Conservation (phyloP, 2,888 invertebrate genomes). For the Tetropium fuscum region DNA sequence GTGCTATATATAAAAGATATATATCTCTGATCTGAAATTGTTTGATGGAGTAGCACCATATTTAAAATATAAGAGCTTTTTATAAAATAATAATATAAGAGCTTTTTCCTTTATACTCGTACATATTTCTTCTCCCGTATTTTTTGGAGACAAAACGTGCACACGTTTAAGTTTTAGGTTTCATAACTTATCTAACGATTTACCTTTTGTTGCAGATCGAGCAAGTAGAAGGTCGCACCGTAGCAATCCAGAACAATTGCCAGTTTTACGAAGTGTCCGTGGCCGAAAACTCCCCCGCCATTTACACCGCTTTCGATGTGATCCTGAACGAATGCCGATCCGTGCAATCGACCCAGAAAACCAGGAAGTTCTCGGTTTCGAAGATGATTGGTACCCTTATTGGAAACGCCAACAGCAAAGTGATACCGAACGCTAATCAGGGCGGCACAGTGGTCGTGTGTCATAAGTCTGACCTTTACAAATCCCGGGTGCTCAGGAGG, state of each 20-base stretch:
- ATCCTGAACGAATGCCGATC: slow-evolving; percentile 75
- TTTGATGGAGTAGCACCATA: too few species aligned
- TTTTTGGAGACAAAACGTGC: too few species aligned
- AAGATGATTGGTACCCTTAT: slow-evolving; percentile 84
- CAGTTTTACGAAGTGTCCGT: slow-evolving; percentile 87
- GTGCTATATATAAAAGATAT: too few species aligned
- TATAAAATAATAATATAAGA: too few species aligned
- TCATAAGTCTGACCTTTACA: slow-evolving; percentile 71
- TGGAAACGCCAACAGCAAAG: slow-evolving; percentile 67
- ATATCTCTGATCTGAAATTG: too few species aligned
- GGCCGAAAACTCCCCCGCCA: slow-evolving; percentile 80
- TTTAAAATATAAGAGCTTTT: too few species aligned
- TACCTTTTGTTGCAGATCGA: slow-evolving; percentile 71
- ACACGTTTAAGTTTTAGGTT: background rate
- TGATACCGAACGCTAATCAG: slow-evolving; percentile 62
- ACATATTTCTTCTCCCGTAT: too few species aligned
- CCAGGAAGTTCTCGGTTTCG: slow-evolving; percentile 81
- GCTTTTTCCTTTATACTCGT: too few species aligned
- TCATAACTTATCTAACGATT: background rate
- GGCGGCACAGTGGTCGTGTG: slow-evolving; percentile 73
- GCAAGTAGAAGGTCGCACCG: slow-evolving; percentile 77
- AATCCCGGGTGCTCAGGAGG: slow-evolving; percentile 69
- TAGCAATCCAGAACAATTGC: slow-evolving; percentile 76
- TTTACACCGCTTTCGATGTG: slow-evolving; percentile 80
- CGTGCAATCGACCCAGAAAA: slow-evolving; percentile 66